Evolutionary conservation across 2,888 invertebrate genomes (phyloP).

Genomic region (Lottia gigantea): DNA sequence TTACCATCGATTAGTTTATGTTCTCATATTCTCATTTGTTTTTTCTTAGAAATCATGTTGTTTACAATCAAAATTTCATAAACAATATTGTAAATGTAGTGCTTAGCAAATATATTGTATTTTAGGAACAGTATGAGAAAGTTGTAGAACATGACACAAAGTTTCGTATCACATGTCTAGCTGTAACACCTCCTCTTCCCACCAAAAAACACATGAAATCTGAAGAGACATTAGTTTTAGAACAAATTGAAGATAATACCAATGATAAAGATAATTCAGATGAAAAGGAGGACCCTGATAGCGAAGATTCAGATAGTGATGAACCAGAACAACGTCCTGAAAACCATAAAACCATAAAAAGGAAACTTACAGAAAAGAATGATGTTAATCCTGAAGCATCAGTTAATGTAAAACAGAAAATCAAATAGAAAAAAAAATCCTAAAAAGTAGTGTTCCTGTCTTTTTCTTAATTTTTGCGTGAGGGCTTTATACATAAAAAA

Average conservation of each 20-base stretch:
- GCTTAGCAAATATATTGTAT: neutral
- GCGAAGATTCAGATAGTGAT: neutral
- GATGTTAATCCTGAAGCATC: neutral
- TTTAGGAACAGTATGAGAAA: conserved; percentile 23
- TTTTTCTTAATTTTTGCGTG: too few species aligned
- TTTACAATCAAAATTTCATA: too few species aligned
- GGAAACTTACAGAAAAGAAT: neutral
- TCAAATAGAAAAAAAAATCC: too few species aligned
- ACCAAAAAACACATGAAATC: conserved; percentile 23
- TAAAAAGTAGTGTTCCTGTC: too few species aligned
- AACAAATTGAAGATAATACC: neutral
- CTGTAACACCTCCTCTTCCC: conserved; percentile 26
- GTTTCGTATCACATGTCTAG: conserved; percentile 52
- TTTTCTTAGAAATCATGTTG: too few species aligned
- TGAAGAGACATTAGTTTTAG: conserved; percentile 14
- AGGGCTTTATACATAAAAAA: too few species aligned
- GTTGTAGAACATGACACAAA: conserved; percentile 42
- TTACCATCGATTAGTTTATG: too few species aligned
- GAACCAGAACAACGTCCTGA: neutral
- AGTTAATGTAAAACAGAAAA: too few species aligned
- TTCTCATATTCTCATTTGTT: too few species aligned
- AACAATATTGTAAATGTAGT: too few species aligned
- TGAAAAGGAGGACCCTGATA: conserved; percentile 7
- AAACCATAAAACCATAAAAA: neutral
- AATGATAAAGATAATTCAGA: neutral